Percentiles rank a stretch among this genome's conserved stretches.
Conservation (phyloP, 1,140 invertebrate species). For the Pseudomyrmex flavicornis region DNA sequence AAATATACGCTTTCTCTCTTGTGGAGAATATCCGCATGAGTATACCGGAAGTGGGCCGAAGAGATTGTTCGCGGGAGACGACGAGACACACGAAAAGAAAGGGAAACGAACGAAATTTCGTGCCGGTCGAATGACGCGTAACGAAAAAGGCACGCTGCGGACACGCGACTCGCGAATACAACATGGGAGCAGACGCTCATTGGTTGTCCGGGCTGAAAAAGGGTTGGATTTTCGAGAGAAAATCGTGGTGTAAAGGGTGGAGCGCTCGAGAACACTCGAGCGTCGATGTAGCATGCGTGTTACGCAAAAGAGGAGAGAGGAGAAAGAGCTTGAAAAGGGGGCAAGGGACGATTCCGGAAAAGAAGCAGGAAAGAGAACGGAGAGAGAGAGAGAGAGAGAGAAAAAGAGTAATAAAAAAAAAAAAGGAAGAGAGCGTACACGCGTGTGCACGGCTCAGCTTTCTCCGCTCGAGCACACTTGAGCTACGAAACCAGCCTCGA, state of each 20-base stretch:
- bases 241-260: constrained; percentile 78
- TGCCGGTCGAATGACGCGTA: constrained; percentile 22
- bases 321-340: constrained; percentile 5
- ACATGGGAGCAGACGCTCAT: constrained; percentile 69
- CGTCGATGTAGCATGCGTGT: constrained; percentile 60
- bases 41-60: constrained; percentile 51
- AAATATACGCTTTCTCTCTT: neutral
- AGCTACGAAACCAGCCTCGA: constrained; percentile 70
- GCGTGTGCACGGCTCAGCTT: constrained; percentile 74
- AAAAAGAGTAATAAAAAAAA: constrained; percentile 54
- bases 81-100: constrained; percentile 4
- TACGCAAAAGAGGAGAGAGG: constrained; percentile 41
- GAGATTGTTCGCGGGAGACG: neutral
- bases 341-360: constrained; percentile 39
- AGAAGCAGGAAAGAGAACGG: neutral
- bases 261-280: constrained; percentile 78
- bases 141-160: constrained; percentile 54
- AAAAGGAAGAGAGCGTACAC: constrained; percentile 60
- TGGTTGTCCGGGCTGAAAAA: constrained; percentile 75
- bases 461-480: constrained; percentile 77
- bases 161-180: constrained; percentile 17
- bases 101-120: constrained; percentile 49
- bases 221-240: constrained; percentile 82
- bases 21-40: constrained; percentile 13
- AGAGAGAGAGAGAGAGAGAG: constrained; percentile 6